Base-by-base conservation (phyloP, 2,888 invertebrate genomes). In the Apamea epomidion region DNA sequence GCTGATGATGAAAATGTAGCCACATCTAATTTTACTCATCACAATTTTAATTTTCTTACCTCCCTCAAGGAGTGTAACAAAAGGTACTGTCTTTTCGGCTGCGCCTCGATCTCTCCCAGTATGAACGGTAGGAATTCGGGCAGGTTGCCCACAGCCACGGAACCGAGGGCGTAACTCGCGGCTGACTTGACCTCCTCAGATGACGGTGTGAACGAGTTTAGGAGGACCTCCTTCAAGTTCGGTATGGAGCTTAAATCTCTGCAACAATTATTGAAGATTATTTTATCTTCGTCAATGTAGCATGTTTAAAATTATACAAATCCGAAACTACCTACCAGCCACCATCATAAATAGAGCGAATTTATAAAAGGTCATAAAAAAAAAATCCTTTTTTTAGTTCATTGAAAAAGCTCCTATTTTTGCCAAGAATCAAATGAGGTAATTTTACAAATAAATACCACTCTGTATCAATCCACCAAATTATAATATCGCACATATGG, bases 151-250 rank as follows among this genome's bases (percentile, higher is more conserved):
- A 99, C 99, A 12, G 99, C 99, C 45, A 99, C 98, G 77, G 99
- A 99, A 32, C 99, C 99, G 71, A 99, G 97, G 0, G 99, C 99
- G 95, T 99, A 99, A 88, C 99, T 99, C 25, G 99, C 99, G 0
- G 99, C 99, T 0, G 99, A 99, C 95, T 99, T 99, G 5, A 99
- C 99, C 95, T 99, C 99, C 95, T 99, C 99, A 0, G 99, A 99
- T 21, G 98, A 98, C 8, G 99, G 98, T 0, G 98, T 98, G 95
- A 99, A 99, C 32, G 99, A 99, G 86, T 98, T 98, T 82, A 99
- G 97, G 74, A 99, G 98, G 21, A 98, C 98, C 92, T 98, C 98
- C 88, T 98, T 98, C 82, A 99, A 94, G 86, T 98, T 97, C 69
- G 97, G 97, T 84, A 99, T 98, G 58, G 98, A 97, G 91, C 98